Conservation (phyloP, 2,888 invertebrate genomes). For the Xanthorhoe spadicearia region DNA sequence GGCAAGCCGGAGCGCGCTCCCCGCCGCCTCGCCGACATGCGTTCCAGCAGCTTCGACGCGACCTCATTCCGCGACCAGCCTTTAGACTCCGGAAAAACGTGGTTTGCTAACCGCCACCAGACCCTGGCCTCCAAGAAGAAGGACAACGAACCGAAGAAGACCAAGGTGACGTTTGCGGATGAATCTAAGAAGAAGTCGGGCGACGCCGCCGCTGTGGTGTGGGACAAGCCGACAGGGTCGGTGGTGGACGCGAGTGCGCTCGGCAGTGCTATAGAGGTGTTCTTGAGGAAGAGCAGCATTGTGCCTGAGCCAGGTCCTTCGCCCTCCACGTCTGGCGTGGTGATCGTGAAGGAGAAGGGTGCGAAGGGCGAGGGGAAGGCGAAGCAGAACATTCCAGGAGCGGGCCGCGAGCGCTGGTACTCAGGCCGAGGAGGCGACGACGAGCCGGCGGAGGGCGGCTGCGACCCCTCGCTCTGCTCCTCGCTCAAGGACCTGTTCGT, state of each 20-base stretch:
- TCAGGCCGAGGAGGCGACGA: constrained; percentile 88
- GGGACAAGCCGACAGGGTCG: constrained; percentile 91
- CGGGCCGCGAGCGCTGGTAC: constrained; percentile 84
- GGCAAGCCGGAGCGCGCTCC: constrained; percentile 85
- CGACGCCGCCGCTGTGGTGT: constrained; percentile 87
- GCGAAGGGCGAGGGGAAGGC: constrained; percentile 65
- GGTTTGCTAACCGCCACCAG: constrained; percentile 92
- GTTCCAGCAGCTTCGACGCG: constrained; percentile 94
- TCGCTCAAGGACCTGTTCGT: constrained; percentile 94
- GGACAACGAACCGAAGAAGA: constrained; percentile 77
- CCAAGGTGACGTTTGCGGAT: constrained; percentile 85
- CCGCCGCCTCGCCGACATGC: constrained; percentile 87
- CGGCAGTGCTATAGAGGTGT: constrained; percentile 94
- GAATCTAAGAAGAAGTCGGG: constrained; percentile 85
- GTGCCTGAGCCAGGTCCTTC: constrained; percentile 70
- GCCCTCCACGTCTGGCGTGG: constrained; percentile 61
- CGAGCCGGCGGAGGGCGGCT: constrained; percentile 88
- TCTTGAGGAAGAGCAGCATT: constrained; percentile 86
- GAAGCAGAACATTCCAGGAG: constrained; percentile 69
- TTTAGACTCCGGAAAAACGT: constrained; percentile 85
- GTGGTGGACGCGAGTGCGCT: constrained; percentile 92
- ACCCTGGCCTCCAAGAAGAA: constrained; percentile 88
- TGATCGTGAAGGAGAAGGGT: constrained; percentile 56
- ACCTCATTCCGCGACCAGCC: constrained; percentile 86
- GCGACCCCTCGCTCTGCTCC: constrained; percentile 92